These are phyloP conservation scores for Onychostoma macrolepis DNA, from an alignment of 2,113 vertebrate genomes.

Conservation along the genomic window DNA sequence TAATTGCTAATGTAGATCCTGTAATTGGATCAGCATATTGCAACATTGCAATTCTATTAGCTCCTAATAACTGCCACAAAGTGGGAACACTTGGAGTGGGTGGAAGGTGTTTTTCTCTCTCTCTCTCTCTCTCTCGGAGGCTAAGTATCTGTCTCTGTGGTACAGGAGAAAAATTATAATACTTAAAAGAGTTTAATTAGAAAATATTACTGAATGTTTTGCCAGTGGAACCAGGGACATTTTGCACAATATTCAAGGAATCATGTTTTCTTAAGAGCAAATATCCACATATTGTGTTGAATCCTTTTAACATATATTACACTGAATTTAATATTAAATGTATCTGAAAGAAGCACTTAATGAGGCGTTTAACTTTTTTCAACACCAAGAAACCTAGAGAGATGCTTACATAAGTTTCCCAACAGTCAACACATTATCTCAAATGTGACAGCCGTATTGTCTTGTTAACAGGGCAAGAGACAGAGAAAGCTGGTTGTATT, in stretches of 20 bases:
- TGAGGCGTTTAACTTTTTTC: background rate
- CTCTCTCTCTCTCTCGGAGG: slow-evolving; percentile 20
- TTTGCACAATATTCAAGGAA: slow-evolving; percentile 4
- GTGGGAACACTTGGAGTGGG: slow-evolving; percentile 79
- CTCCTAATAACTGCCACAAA: slow-evolving; percentile 83
- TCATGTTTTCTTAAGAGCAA: background rate
- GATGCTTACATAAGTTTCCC: background rate
- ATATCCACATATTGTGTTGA: background rate
- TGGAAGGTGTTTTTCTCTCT: slow-evolving; percentile 76
- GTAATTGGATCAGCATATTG: slow-evolving; percentile 84
- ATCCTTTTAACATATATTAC: background rate
- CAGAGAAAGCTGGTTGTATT: slow-evolving; percentile 18
- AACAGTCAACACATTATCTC: slow-evolving; percentile 23
- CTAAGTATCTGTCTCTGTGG: slow-evolving; percentile 74
- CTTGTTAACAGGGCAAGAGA: slow-evolving; percentile 28
- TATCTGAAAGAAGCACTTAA: slow-evolving; percentile 7
- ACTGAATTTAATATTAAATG: background rate
- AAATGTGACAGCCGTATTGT: background rate
- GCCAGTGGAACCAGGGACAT: background rate
- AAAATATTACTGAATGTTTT: slow-evolving; percentile 32
- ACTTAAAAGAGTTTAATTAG: slow-evolving; percentile 42
- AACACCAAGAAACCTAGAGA: background rate
- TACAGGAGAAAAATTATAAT: slow-evolving; percentile 57
- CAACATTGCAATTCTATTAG: slow-evolving; percentile 85
- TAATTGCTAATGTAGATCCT: slow-evolving; percentile 85